Evolutionary conservation across 37 sponge, comb jelly and placozoan genomes (phyloP).

Genomic region (Crambe crambe): DNA sequence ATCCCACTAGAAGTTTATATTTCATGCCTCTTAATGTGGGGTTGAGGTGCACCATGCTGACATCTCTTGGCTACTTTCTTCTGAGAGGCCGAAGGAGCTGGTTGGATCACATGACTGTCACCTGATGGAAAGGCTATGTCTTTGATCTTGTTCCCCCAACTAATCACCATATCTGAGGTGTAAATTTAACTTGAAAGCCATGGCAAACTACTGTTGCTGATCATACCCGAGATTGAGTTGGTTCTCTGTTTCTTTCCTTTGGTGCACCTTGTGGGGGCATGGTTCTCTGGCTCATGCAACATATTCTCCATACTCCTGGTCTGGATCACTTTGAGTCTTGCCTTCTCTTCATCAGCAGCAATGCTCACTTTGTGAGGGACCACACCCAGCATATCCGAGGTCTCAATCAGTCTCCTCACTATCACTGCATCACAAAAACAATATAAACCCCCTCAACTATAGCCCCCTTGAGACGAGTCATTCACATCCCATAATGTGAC

Average conservation of each 20-base stretch:
- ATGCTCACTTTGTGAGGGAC: constrained; percentile 23
- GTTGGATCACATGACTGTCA: constrained; percentile 16
- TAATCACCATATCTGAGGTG: background rate
- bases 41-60: background rate
- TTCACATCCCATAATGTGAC: background rate
- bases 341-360: background rate
- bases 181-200: too few relatives aligned
- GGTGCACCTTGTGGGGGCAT: background rate
- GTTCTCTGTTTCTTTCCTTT: constrained; percentile 22
- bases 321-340: background rate
- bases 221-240: constrained; percentile 30
- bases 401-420: constrained; percentile 40
- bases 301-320: background rate
- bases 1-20: too few relatives aligned
- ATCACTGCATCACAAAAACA: too few relatives aligned
- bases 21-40: too few relatives aligned
- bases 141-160: constrained; percentile 9
- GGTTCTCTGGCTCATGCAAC: background rate
- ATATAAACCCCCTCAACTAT: too few relatives aligned
- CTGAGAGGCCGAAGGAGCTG: background rate
- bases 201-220: too few relatives aligned
- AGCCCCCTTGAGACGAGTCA: background rate
- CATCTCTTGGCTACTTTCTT: background rate
- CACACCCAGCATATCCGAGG: constrained; percentile 28
- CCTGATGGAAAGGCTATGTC: background rate